Conservation (phyloP, 2,797 vertebrate genomes). For the Gallinago solitaria region DNA sequence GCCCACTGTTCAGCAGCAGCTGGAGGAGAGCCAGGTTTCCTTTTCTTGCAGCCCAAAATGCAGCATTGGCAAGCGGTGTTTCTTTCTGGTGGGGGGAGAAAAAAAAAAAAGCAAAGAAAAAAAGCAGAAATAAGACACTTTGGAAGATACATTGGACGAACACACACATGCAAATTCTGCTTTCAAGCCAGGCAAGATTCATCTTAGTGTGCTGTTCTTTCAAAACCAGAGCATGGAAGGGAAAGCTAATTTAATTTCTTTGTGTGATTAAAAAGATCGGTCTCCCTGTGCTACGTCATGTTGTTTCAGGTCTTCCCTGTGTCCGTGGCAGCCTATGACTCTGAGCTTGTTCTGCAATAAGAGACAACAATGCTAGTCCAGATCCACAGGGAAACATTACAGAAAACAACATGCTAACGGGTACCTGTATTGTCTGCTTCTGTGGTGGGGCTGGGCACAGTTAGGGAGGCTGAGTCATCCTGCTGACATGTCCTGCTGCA, state of each 20-base stretch:
- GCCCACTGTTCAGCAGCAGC: slow-evolving; percentile 94
- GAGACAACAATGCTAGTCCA: background rate
- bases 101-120: background rate
- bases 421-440: background rate
- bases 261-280: background rate
- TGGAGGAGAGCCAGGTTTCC: slow-evolving; percentile 95
- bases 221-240: background rate
- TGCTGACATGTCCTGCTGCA: background rate
- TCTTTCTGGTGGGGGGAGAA: slow-evolving; percentile 85
- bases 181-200: background rate
- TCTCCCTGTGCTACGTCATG: background rate
- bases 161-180: background rate
- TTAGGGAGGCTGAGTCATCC: background rate
- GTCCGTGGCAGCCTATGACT: background rate
- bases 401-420: background rate
- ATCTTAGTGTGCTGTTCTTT: background rate
- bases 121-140: background rate
- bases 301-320: background rate
- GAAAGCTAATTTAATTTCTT: background rate
- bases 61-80: slow-evolving; percentile 95
- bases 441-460: background rate
- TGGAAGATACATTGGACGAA: background rate
- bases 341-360: background rate
- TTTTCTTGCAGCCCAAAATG: slow-evolving; percentile 95
- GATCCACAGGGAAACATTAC: background rate